Percentiles rank a stretch among this genome's conserved stretches.
Evolutionary conservation across 2,113 vertebrate species (phyloP).

Genomic region (Osmerus eperlanus): DNA sequence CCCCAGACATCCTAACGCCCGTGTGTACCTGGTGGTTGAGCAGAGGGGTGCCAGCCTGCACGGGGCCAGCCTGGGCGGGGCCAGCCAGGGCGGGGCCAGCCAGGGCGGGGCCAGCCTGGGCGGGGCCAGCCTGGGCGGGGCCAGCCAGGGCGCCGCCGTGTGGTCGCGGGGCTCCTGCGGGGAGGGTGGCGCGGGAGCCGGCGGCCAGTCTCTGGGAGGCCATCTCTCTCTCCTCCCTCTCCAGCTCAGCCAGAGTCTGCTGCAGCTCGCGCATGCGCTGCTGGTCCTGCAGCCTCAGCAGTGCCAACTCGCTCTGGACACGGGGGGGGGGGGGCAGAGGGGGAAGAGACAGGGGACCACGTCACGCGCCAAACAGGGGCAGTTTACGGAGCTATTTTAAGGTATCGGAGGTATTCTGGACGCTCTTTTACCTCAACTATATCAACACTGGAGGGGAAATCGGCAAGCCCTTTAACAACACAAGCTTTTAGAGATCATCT

Average conservation of each 20-base stretch:
- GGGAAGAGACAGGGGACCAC: too few species aligned
- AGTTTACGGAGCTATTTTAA: too few species aligned
- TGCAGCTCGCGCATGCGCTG: slow-evolving; percentile 82
- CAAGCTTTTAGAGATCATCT: not conserved
- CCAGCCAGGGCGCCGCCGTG: slow-evolving; percentile 16
- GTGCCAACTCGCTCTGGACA: slow-evolving; percentile 77
- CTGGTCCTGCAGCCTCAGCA: slow-evolving; percentile 76
- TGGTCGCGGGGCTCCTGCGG: slow-evolving; percentile 12
- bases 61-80: not conserved
- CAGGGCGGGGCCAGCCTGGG: not conserved
- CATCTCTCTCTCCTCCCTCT: slow-evolving; percentile 63
- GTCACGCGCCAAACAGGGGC: too few species aligned
- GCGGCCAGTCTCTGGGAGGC: slow-evolving; percentile 49
- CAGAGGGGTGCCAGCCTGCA: slow-evolving; percentile 17
- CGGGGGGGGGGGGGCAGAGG: not conserved
- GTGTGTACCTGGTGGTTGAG: slow-evolving; percentile 49
- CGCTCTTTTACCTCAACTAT: too few species aligned
- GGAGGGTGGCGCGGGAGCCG: slow-evolving; percentile 15
- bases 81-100: slow-evolving; percentile 10
- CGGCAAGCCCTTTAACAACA: not conserved
- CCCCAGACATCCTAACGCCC: not conserved
- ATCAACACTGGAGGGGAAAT: too few species aligned
- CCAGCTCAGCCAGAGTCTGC: slow-evolving; percentile 68
- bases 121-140: not conserved
- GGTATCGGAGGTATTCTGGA: too few species aligned